phyloP scores from a whole-genome alignment of 2,113 vertebrate genomes.

The Sander lucioperca region DNA sequence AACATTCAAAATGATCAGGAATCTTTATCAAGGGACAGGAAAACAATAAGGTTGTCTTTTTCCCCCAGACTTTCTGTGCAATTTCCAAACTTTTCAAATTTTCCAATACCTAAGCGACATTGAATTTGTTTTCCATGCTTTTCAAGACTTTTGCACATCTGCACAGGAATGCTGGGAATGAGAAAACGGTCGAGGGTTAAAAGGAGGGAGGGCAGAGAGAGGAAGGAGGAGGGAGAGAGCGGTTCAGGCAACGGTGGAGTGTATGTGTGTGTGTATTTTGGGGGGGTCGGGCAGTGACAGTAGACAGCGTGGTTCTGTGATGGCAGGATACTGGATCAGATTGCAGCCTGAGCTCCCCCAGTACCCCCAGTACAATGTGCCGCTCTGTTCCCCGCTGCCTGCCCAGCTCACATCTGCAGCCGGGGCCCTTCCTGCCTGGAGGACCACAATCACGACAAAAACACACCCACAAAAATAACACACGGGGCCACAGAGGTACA shows the following conservation, averaged over 20 bases:
- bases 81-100: background rate
- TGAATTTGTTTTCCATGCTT: background rate
- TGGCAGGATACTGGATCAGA: constrained; percentile 77
- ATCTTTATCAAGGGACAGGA: background rate
- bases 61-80: background rate
- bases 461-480: constrained; percentile 76
- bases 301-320: constrained; percentile 73
- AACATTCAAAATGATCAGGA: background rate
- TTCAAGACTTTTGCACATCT: constrained; percentile 24
- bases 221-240: constrained; percentile 17
- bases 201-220: constrained; percentile 12
- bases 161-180: constrained; percentile 55
- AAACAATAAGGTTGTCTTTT: background rate
- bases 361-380: constrained; percentile 77
- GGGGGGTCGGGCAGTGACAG: constrained; percentile 65
- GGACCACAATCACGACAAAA: constrained; percentile 76
- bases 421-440: constrained; percentile 74
- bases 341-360: constrained; percentile 71
- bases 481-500: constrained; percentile 28
- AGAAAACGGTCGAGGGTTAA: constrained; percentile 22
- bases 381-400: constrained; percentile 74
- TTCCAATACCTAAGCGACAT: background rate
- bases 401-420: constrained; percentile 69
- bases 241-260: constrained; percentile 34
- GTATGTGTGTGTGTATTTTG: constrained; percentile 19